phyloP scores from a whole-genome alignment of 2,113 vertebrate species.

The Microcebus griseorufus region DNA sequence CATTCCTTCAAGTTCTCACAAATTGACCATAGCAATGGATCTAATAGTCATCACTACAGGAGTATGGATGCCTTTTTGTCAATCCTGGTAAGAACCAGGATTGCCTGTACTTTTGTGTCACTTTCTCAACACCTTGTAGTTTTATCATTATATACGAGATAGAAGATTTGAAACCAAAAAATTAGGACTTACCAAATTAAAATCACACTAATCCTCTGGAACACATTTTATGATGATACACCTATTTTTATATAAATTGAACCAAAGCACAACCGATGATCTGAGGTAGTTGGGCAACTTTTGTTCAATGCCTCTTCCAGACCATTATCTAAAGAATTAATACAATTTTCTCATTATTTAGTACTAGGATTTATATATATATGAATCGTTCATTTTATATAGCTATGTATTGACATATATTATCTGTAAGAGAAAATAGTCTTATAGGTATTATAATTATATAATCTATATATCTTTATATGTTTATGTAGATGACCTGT shows the following conservation, averaged over 20 bases:
- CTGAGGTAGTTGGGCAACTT: neutral
- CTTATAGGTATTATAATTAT: neutral
- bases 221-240: neutral
- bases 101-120: neutral
- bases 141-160: neutral
- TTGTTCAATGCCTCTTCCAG: constrained; percentile 5
- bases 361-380: neutral
- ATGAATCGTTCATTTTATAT: neutral
- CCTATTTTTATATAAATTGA: constrained; percentile 37
- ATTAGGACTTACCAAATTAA: constrained; percentile 26
- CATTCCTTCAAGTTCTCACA: neutral
- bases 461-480: neutral
- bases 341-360: constrained; percentile 1
- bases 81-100: neutral
- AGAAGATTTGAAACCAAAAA: constrained; percentile 9
- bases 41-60: neutral
- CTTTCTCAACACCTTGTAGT: neutral
- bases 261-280: neutral
- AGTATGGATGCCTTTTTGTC: neutral
- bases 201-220: neutral
- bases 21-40: neutral
- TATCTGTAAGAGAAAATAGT: neutral
- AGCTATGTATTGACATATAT: neutral
- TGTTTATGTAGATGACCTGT: neutral
- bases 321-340: neutral